These are phyloP conservation scores for Boleophthalmus pectinirostris DNA, from an alignment of 2,113 vertebrate species.

Conservation along the genomic window DNA sequence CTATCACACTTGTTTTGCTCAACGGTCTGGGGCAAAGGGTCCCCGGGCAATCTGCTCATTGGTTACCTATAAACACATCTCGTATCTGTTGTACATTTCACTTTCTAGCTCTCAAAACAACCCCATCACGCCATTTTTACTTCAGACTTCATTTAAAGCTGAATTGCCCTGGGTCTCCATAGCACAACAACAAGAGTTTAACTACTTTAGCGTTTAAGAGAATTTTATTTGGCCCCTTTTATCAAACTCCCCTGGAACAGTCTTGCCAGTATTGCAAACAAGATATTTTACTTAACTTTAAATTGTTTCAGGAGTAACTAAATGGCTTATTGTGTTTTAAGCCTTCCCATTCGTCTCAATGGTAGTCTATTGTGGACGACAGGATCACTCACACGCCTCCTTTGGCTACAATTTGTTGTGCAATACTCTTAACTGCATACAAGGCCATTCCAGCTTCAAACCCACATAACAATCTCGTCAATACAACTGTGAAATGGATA, in stretches of 20 bases:
- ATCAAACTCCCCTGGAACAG: background rate
- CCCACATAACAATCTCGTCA: background rate
- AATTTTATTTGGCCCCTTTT: constrained; percentile 8
- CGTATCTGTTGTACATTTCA: background rate
- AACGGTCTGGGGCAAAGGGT: background rate
- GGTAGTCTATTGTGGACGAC: background rate
- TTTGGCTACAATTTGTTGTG: constrained; percentile 1
- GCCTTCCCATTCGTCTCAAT: background rate
- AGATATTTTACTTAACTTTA: constrained; percentile 2
- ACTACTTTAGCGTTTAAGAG: background rate
- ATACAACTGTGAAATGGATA: constrained; percentile 8
- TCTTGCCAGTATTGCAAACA: background rate
- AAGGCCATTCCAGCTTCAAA: constrained; percentile 7
- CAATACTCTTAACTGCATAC: constrained; percentile 12
- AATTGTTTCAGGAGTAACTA: background rate
- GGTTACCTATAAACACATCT: background rate
- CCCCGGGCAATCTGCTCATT: background rate
- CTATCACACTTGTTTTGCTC: background rate
- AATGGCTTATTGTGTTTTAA: background rate
- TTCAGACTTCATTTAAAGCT: background rate
- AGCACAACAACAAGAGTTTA: constrained; percentile 3
- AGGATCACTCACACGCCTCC: constrained; percentile 3
- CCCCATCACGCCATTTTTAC: background rate
- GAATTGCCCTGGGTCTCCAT: background rate
- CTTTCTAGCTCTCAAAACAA: background rate